Conservation (phyloP, 2,797 vertebrate genomes). For the Kryptolebias ocellatus region DNA sequence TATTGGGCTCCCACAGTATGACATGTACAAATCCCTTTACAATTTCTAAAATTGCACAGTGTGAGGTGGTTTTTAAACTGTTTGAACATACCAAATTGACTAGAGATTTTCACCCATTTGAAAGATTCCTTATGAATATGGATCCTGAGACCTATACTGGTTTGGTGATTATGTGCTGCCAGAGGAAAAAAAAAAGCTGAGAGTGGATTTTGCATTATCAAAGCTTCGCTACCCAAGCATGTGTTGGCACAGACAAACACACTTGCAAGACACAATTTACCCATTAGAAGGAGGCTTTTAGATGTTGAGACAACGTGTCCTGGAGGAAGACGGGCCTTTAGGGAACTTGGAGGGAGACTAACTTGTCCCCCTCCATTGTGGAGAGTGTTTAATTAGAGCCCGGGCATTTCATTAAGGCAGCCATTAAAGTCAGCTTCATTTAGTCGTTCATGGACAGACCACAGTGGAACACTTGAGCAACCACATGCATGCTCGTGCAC, state of each 20-base stretch:
- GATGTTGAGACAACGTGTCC: conserved; percentile 54
- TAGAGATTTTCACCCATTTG: conserved; percentile 8
- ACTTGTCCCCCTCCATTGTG: conserved; percentile 58
- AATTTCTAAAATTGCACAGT: no score
- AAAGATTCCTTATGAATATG: conserved; percentile 32
- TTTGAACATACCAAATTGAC: not conserved
- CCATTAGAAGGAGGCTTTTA: conserved; percentile 63
- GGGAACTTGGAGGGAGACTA: conserved; percentile 51
- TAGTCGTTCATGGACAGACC: conserved; percentile 65
- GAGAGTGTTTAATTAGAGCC: conserved; percentile 79
- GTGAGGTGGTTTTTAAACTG: no score
- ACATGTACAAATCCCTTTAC: no score
- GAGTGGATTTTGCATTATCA: conserved; percentile 54
- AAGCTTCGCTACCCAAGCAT: conserved; percentile 59
- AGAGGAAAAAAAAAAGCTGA: conserved; percentile 30
- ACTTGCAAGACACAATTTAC: conserved; percentile 64
- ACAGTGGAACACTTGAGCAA: conserved; percentile 62
- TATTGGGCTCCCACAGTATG: no score
- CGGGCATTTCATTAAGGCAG: conserved; percentile 79
- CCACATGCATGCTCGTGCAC: conserved; percentile 41
- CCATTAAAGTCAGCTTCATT: conserved; percentile 82
- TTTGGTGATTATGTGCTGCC: conserved; percentile 26
- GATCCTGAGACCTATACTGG: conserved; percentile 8
- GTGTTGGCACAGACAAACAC: conserved; percentile 68
- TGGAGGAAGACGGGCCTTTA: conserved; percentile 55